Base-by-base conservation (phyloP, 2,797 vertebrate genomes). In the Enteromius thamalakanensis region DNA sequence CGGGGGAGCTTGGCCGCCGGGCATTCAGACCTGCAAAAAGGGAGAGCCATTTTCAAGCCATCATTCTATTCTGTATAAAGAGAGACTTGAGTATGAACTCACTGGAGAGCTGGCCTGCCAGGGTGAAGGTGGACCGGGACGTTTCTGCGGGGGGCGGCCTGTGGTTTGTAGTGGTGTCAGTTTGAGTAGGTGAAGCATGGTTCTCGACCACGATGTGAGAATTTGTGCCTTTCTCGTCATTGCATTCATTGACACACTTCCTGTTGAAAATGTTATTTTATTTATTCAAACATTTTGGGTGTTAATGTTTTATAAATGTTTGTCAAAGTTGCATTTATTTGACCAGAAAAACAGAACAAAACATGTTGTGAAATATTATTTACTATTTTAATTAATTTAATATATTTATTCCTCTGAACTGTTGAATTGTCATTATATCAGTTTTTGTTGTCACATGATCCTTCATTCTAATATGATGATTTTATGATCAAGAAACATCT, bases 41-140 rank as follows among this genome's bases (percentile, higher is more conserved):
- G 6, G 10, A 77, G n/a, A 51, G 10, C 23, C 9, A 60, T 45
- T 47, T 15, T 64, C 23, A 51, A 83, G 12, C 7, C 9, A 23
- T 55, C 21, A 69, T 42, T 65, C n/a, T 19, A 51, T 49, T 82
- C 17, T 49, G 34, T 14, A 71, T 29, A 81, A 64, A 75, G 15
- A 32, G 3, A 62, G 26, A 60, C 21, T 45, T 14, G 10, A 72
- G 6, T 32, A n/a, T 64, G 26, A 1, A 76, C 96, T 93, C 91
- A 97, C 96, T 94, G 55, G 96, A 96, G 83, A 96, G 91, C 53
- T 96, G 92, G 60, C 94, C 94, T 0, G 93, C 94, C 89, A 96
- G 92, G 91, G 95, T 96, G 90, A 96, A 94, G 0, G 94, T 92
- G 84, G 95, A 96, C 80, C 93, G 93, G 8, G 95, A 95, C 0